Percentiles rank a stretch among this genome's conserved stretches.
Evolutionary conservation across 2,113 vertebrate genomes (phyloP).

Genomic region (Psophia crepitans): DNA sequence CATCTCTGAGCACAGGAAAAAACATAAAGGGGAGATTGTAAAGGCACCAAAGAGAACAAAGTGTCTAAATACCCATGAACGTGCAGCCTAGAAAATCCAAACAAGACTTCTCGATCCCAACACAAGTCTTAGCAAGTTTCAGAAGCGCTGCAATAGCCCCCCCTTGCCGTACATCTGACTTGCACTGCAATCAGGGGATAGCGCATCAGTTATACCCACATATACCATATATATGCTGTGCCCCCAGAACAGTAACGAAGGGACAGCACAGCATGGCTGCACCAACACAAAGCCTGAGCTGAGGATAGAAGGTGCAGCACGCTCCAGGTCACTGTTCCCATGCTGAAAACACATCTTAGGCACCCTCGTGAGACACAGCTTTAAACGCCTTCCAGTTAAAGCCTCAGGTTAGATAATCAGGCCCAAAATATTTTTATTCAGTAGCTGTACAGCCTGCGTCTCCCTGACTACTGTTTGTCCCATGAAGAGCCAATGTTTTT

Average conservation of each 20-base stretch:
- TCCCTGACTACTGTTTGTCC: constrained; percentile 37
- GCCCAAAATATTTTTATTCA: background rate
- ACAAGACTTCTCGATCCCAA: background rate
- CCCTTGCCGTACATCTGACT: background rate
- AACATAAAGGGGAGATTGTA: background rate
- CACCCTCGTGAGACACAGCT: background rate
- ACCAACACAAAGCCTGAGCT: background rate
- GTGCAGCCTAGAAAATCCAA: background rate
- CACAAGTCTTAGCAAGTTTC: background rate
- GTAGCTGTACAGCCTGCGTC: background rate
- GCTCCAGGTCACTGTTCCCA: background rate
- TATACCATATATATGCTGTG: no score
- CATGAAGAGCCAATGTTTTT: constrained; percentile 58
- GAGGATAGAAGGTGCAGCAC: background rate
- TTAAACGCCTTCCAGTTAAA: background rate
- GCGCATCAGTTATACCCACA: background rate
- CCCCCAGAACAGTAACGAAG: background rate
- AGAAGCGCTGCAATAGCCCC: background rate
- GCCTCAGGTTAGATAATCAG: background rate
- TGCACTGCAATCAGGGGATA: background rate
- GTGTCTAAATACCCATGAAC: background rate
- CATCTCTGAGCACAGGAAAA: background rate
- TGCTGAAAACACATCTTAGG: background rate
- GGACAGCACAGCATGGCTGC: background rate
- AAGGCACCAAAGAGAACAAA: background rate